These are phyloP conservation scores for Callaeas wilsoni DNA, from an alignment of 2,113 vertebrate species.

Conservation along the genomic window DNA sequence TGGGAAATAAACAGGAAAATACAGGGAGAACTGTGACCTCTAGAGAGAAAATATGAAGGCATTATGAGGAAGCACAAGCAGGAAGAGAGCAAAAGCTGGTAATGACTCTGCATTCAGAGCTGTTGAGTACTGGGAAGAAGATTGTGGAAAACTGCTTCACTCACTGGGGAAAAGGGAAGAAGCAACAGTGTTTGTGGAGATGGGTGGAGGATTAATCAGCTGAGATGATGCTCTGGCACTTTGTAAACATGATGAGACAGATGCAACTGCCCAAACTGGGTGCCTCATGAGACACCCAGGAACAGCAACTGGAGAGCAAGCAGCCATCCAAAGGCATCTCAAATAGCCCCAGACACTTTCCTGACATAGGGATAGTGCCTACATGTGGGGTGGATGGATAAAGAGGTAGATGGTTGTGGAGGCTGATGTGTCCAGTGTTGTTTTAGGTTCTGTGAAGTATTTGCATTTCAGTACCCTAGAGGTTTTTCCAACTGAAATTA, in stretches of 20 bases:
- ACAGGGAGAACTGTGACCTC: neutral
- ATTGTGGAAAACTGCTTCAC: neutral
- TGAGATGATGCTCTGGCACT: neutral
- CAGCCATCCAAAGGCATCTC: neutral
- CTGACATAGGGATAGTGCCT: neutral
- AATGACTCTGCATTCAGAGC: neutral
- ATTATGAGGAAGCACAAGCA: neutral
- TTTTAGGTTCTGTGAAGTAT: neutral
- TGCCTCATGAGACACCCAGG: neutral
- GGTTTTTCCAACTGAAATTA: neutral
- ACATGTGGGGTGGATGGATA: neutral
- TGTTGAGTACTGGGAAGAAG: neutral
- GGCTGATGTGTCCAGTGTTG: neutral
- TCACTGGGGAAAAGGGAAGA: neutral
- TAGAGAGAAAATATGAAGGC: neutral
- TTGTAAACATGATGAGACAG: neutral
- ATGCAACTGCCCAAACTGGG: neutral
- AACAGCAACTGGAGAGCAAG: neutral
- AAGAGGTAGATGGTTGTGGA: neutral
- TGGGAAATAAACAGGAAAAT: neutral
- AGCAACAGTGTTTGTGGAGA: neutral
- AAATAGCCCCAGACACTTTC: neutral
- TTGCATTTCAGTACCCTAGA: neutral
- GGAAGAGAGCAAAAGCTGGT: neutral
- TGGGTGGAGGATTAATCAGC: neutral